phyloP scores from a whole-genome alignment of 2,888 invertebrate genomes.

The Andrena camellia region DNA sequence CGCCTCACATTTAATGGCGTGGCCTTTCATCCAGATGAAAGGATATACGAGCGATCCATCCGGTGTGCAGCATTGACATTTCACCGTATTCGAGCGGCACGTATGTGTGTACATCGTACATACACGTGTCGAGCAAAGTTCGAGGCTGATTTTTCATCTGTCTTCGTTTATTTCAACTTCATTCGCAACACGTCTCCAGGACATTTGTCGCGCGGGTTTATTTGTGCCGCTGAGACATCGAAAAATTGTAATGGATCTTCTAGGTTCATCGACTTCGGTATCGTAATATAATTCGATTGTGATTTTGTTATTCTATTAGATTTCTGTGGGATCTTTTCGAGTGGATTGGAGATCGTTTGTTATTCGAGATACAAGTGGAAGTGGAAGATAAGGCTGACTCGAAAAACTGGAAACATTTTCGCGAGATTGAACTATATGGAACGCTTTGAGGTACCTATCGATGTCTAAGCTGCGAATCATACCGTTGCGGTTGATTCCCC shows the following conservation, averaged over 20 bases:
- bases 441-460: too few relatives aligned
- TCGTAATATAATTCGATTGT: background rate
- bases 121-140: background rate
- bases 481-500: background rate
- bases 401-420: too few relatives aligned
- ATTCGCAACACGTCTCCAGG: background rate
- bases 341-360: too few relatives aligned
- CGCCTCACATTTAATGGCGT: constrained; percentile 53
- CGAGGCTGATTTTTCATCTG: constrained; percentile 22
- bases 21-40: constrained; percentile 64
- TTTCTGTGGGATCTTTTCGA: background rate
- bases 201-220: background rate
- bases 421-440: too few relatives aligned
- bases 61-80: constrained; percentile 47
- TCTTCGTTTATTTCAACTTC: background rate
- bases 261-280: background rate
- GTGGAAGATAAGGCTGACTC: too few relatives aligned
- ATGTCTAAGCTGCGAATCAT: background rate
- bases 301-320: background rate
- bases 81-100: constrained; percentile 4
- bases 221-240: background rate
- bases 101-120: too few relatives aligned
- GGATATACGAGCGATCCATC: constrained; percentile 50
- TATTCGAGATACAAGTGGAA: too few relatives aligned
- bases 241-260: background rate